Conservation (phyloP, 37 sponge, comb jelly and placozoan species). For the Halichondria panicea region DNA sequence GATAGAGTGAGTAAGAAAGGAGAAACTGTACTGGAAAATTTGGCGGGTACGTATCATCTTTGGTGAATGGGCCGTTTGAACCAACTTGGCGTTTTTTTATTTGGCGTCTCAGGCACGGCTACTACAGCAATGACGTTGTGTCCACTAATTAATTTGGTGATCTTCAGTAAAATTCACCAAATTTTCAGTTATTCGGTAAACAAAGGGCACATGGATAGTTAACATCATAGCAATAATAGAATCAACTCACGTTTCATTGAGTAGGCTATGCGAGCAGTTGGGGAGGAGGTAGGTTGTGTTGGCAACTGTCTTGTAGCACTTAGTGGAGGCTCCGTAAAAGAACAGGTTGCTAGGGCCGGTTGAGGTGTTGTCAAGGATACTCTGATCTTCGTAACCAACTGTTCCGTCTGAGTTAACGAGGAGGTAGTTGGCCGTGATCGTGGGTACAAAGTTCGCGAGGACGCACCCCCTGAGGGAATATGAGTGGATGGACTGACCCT, state of each 20-base stretch:
- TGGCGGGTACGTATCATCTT: too few relatives aligned
- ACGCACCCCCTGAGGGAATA: constrained; percentile 55
- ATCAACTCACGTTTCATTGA: constrained; percentile 45
- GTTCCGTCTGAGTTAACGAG: constrained; percentile 9
- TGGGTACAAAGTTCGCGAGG: constrained; percentile 54
- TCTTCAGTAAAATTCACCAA: too few relatives aligned
- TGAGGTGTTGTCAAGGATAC: constrained; percentile 23
- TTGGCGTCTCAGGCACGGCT: too few relatives aligned
- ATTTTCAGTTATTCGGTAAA: too few relatives aligned
- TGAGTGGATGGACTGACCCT: constrained; percentile 43
- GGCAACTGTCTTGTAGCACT: constrained; percentile 66
- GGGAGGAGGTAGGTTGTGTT: constrained; percentile 68
- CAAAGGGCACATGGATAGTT: not conserved
- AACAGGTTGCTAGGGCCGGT: constrained; percentile 66
- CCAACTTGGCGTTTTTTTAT: too few relatives aligned
- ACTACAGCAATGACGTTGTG: too few relatives aligned
- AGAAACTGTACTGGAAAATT: too few relatives aligned
- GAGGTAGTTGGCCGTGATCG: constrained; percentile 1
- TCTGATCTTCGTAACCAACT: not conserved
- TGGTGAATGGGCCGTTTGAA: too few relatives aligned
- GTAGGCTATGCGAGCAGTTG: constrained; percentile 70
- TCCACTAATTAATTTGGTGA: too few relatives aligned
- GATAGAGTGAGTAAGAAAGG: too few relatives aligned
- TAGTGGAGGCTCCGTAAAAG: constrained; percentile 79
- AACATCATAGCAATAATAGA: not conserved